Evolutionary conservation across 2,888 invertebrate genomes (phyloP).

Genomic region (Koerneria pararmatus): DNA sequence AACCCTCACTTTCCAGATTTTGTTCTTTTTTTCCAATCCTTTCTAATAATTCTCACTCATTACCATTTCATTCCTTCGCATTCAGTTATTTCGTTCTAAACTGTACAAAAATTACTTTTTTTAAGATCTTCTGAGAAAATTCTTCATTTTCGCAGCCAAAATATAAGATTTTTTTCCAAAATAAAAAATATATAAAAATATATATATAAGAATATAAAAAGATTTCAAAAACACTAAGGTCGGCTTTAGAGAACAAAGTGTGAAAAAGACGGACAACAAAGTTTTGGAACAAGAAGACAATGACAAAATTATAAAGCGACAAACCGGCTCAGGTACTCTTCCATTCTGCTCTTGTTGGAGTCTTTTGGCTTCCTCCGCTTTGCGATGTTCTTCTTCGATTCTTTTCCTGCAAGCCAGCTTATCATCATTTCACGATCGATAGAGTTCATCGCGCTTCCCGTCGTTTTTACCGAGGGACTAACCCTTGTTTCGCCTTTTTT

Average conservation of each 20-base stretch:
- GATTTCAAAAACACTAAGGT: neutral
- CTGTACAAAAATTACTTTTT: too few relatives aligned
- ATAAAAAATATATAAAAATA: neutral
- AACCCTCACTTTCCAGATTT: neutral
- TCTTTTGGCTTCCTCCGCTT: constrained; percentile 21
- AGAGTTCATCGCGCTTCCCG: too few relatives aligned
- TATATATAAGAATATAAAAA: neutral
- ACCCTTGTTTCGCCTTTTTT: too few relatives aligned
- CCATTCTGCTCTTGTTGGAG: constrained; percentile 14
- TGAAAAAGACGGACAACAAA: neutral
- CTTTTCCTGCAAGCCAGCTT: constrained; percentile 17
- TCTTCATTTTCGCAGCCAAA: too few relatives aligned
- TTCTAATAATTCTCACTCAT: neutral
- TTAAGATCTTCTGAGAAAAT: too few relatives aligned
- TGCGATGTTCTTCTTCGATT: constrained; percentile 14
- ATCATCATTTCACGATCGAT: too few relatives aligned
- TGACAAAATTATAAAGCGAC: constrained; percentile 20
- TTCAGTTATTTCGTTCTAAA: neutral
- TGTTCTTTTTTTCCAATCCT: neutral
- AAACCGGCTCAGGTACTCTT: constrained; percentile 8
- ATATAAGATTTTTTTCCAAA: too few relatives aligned
- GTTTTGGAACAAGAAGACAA: neutral
- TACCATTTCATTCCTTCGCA: neutral
- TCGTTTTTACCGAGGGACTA: too few relatives aligned
- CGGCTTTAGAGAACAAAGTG: neutral